phyloP scores from a whole-genome alignment of 2,113 vertebrate genomes.

The Pollachius pollachius region DNA sequence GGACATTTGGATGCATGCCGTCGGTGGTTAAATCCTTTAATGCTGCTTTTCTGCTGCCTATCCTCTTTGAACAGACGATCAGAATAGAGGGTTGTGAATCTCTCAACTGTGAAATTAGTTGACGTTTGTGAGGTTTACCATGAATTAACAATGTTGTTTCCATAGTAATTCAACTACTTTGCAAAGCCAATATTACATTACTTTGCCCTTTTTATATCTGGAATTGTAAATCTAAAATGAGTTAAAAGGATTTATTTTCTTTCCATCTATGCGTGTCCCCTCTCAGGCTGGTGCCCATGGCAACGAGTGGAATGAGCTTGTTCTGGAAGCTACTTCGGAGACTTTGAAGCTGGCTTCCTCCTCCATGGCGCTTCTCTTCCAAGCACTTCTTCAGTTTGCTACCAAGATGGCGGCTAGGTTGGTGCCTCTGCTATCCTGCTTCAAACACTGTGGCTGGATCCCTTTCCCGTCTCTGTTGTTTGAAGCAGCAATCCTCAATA shows the following conservation, averaged over 20 bases:
- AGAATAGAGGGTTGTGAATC: background rate
- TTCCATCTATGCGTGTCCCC: constrained; percentile 3
- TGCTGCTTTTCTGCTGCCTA: too few relatives aligned
- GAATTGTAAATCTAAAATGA: background rate
- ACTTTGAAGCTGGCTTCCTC: constrained; percentile 83
- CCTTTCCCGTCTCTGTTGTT: too few relatives aligned
- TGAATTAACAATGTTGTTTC: background rate
- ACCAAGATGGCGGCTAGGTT: constrained; percentile 87
- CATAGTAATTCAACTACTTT: background rate
- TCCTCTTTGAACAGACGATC: background rate
- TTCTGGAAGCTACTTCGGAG: constrained; percentile 88
- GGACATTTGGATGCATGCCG: too few relatives aligned
- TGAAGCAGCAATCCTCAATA: background rate
- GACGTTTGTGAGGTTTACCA: background rate
- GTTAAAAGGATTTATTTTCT: constrained; percentile 2
- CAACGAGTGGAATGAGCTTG: constrained; percentile 85
- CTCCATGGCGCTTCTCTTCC: constrained; percentile 82
- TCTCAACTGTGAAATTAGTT: background rate
- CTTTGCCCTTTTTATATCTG: background rate
- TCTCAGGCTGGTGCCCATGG: constrained; percentile 76
- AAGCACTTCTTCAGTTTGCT: constrained; percentile 86
- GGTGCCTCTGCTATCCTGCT: background rate
- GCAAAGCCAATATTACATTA: background rate
- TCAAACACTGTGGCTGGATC: background rate
- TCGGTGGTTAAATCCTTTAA: too few relatives aligned